Percentiles rank a stretch among this genome's conserved stretches.
phyloP scores from a whole-genome alignment of 2,113 vertebrate species.

The Struthidea cinerea region DNA sequence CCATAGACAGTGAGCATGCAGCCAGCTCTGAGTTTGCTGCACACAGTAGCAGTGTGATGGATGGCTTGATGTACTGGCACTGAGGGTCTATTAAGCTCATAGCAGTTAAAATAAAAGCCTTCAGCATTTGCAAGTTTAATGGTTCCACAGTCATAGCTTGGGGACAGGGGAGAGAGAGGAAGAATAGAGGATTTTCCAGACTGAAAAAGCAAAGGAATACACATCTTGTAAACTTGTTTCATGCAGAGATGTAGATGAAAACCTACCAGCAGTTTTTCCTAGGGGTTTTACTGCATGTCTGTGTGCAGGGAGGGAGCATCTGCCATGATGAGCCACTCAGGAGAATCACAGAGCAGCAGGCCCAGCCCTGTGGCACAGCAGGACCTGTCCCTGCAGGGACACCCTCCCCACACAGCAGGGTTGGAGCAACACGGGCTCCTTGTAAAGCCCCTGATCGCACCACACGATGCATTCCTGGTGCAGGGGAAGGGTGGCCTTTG shows the following conservation, averaged over 20 bases:
- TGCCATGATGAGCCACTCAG: accelerated
- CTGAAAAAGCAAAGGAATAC: background rate
- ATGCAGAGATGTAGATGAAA: background rate
- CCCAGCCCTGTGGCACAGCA: background rate
- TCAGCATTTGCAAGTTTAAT: background rate
- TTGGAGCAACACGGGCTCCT: accelerated
- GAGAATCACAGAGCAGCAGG: background rate
- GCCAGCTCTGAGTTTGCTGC: background rate
- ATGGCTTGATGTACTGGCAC: background rate
- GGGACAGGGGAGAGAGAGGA: background rate
- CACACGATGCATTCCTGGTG: accelerated
- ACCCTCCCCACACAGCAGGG: background rate
- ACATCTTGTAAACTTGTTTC: background rate
- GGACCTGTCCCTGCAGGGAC: background rate
- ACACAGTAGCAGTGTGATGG: background rate
- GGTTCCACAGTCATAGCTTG: background rate
- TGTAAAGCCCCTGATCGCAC: background rate
- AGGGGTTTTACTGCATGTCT: background rate
- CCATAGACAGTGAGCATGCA: background rate
- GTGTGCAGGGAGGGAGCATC: background rate
- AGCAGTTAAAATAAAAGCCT: background rate
- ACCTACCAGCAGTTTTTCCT: background rate
- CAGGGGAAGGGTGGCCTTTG: background rate
- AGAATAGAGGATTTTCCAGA: background rate
- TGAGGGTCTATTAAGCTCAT: background rate